These are phyloP conservation scores for Cerastis rubricosa DNA, from an alignment of 2,888 invertebrate species.

Conservation along the genomic window DNA sequence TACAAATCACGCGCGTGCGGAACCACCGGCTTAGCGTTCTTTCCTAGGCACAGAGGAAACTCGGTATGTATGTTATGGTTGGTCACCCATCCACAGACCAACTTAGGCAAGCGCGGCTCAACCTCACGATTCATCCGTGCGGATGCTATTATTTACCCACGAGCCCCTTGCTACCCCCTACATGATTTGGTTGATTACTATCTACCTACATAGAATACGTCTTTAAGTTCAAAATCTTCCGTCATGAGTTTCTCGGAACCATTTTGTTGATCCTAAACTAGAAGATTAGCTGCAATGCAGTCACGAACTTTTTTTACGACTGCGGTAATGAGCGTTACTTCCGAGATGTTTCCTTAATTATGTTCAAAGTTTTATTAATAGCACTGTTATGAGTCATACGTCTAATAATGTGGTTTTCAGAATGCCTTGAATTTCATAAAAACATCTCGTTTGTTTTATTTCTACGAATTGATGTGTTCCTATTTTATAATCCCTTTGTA, in stretches of 20 bases:
- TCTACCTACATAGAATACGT: not conserved
- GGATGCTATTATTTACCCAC: too few relatives aligned
- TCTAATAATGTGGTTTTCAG: slow-evolving; percentile 37
- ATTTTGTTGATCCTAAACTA: slow-evolving; percentile 32
- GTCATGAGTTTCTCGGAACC: slow-evolving; percentile 45
- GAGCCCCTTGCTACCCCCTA: not conserved
- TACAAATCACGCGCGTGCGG: too few relatives aligned
- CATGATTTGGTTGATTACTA: not conserved
- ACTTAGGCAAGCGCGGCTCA: too few relatives aligned
- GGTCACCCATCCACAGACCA: too few relatives aligned
- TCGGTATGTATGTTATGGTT: too few relatives aligned
- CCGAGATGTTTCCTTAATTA: slow-evolving; percentile 75
- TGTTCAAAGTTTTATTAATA: slow-evolving; percentile 56
- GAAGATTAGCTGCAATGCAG: slow-evolving; percentile 42
- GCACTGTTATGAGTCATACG: slow-evolving; percentile 54
- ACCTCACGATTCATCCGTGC: too few relatives aligned
- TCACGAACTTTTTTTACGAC: slow-evolving; percentile 65
- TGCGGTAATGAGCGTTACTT: slow-evolving; percentile 69
- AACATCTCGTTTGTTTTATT: slow-evolving; percentile 22
- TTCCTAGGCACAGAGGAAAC: too few relatives aligned
- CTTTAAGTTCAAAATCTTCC: slow-evolving; percentile 33
- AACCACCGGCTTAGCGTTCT: too few relatives aligned
- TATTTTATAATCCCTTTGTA: slow-evolving; percentile 5
- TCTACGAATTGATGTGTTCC: slow-evolving; percentile 1
- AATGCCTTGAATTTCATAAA: slow-evolving; percentile 53